A percentile compares a stretch with the other conserved stretches of the same genome.
phyloP scores from a whole-genome alignment of 2,797 vertebrate genomes.

The Myripristis murdjan region DNA sequence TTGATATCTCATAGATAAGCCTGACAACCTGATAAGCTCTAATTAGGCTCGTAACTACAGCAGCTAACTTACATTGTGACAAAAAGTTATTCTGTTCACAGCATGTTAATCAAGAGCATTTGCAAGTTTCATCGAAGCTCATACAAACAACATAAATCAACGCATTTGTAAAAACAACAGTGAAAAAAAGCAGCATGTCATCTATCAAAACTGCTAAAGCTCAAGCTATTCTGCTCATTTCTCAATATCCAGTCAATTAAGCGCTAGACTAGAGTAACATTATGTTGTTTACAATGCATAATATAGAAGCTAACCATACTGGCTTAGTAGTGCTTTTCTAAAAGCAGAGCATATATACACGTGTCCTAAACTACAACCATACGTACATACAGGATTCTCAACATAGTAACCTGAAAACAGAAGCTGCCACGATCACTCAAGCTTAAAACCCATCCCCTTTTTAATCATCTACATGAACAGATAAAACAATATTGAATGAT shows the following conservation, averaged over 20 bases:
- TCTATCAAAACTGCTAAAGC: conserved; percentile 68
- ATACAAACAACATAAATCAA: conserved; percentile 65
- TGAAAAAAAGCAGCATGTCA: conserved; percentile 59
- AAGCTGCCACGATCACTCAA: conserved; percentile 55
- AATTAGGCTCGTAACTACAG: conserved; percentile 23
- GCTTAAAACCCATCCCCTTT: conserved; percentile 30
- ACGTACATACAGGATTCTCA: conserved; percentile 48
- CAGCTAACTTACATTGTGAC: conserved; percentile 28
- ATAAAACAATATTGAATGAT: conserved; percentile 43
- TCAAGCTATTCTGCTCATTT: conserved; percentile 66
- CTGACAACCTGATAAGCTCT: conserved; percentile 7
- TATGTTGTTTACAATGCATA: conserved; percentile 66
- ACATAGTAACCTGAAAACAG: conserved; percentile 46
- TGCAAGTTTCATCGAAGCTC: conserved; percentile 68
- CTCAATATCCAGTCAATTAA: conserved; percentile 62
- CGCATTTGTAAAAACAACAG: conserved; percentile 36
- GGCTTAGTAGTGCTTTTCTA: conserved; percentile 65
- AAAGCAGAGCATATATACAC: conserved; percentile 76
- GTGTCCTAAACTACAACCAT: conserved; percentile 51
- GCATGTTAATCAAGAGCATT: conserved; percentile 66
- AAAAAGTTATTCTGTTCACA: conserved; percentile 57
- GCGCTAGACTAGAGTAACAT: conserved; percentile 65
- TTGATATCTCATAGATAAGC: conserved; percentile 7
- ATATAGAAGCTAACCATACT: conserved; percentile 66
- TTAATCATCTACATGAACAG: conserved; percentile 37